phyloP scores from a whole-genome alignment of 2,888 invertebrate species.

The Brachypalpus laphriformis region DNA sequence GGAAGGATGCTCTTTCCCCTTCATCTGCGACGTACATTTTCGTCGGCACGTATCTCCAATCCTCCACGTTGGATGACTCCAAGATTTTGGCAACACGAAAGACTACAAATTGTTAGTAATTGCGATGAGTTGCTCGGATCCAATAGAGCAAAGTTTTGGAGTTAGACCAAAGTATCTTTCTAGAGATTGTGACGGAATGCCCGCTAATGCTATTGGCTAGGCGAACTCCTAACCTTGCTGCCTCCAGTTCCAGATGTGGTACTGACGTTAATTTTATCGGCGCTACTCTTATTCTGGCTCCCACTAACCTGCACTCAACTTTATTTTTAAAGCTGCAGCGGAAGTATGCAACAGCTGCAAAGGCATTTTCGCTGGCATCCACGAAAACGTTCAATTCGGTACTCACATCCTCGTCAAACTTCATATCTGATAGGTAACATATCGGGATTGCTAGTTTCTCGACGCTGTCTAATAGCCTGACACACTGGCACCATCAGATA shows the following conservation, averaged over 20 bases:
- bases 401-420: background rate
- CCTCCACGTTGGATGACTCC: slow-evolving; percentile 16
- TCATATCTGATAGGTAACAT: slow-evolving; percentile 55
- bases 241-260: slow-evolving; percentile 74
- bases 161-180: slow-evolving; percentile 74
- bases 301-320: slow-evolving; percentile 56
- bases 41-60: slow-evolving; percentile 48
- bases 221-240: slow-evolving; percentile 74
- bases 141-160: slow-evolving; percentile 75
- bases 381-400: slow-evolving; percentile 75
- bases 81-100: slow-evolving; percentile 53
- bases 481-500: slow-evolving; percentile 21
- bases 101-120: slow-evolving; percentile 54
- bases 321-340: slow-evolving; percentile 36
- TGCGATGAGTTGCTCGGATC: slow-evolving; percentile 73
- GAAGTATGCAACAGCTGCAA: slow-evolving; percentile 74
- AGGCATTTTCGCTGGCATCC: no score
- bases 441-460: slow-evolving; percentile 47
- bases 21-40: slow-evolving; percentile 56
- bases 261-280: slow-evolving; percentile 74
- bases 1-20: slow-evolving; percentile 2
- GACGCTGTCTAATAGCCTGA: slow-evolving; percentile 11
- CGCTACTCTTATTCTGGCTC: slow-evolving; percentile 74
- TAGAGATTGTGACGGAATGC: slow-evolving; percentile 46
- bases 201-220: slow-evolving; percentile 32